Evolutionary conservation across 2,113 vertebrate genomes (phyloP), one percentile per base, ranked within the genome.

Genomic region (Plecturocebus donacophilus): DNA sequence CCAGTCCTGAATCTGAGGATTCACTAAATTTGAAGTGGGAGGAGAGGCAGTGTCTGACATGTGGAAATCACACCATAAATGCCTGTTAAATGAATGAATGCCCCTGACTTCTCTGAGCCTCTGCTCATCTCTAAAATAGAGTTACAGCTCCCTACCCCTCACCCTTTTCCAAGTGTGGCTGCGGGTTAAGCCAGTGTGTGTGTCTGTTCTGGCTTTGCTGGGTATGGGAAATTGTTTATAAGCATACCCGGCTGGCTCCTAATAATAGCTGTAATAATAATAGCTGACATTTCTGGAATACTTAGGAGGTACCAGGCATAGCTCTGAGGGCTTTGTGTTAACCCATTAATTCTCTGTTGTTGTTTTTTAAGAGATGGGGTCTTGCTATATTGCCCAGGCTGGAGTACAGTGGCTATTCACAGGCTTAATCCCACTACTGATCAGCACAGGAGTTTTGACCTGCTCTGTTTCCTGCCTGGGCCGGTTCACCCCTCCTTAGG

Each of bases 261-360:
- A 89, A 87, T 42, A 91, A 95, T 84, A 95, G 83, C 97, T 96
- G 35, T 87, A 93, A 95, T 95, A 95, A 96, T 88, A 96, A 97
- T 93, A 97, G 95, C 94, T 96, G 87, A 81, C 80, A 82, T 97
- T 96, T 93, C 80, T 93, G 81, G n/a, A 61, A 95, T 81, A 56
- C 85, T 90, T 92, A 71, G 84, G 71, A 61, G 58, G 52, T 81
- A 92, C 70, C 75, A 97, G 66, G 32, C 80, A 87, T 38, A 92
- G 87, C 45, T 89, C 95, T 70, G 23, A 92, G 52, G 38, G 38
- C 70, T 95, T 94, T 95, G n/a, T 93, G 61, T 95, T 97, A 91
- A 84, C 92, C 35, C 38, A 40, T 56, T 81, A 82, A 95, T 91
- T 92, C 94, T 93, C 75, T 52, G 52, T 52, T 19, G 16, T 52